Percentiles rank a stretch among this genome's conserved stretches.
Conservation (phyloP, 1,140 invertebrate species). For the Lysiphlebus fabarum region DNA sequence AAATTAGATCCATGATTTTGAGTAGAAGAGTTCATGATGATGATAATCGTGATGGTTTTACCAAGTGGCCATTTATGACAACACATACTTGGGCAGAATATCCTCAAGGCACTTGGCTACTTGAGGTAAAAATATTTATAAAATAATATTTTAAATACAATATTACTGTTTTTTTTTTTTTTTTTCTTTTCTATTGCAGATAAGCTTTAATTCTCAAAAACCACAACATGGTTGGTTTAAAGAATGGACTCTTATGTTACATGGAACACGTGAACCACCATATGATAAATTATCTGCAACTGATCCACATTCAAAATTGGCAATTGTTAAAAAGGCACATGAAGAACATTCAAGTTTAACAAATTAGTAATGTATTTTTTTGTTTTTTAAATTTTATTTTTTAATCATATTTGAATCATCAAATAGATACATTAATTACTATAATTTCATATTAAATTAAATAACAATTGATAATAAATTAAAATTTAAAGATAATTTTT, state of each 20-base stretch:
- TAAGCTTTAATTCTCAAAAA: conserved; percentile 71
- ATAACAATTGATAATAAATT: no score
- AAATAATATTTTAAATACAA: background rate
- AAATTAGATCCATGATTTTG: conserved; percentile 98
- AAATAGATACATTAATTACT: no score
- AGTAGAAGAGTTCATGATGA: conserved; percentile 94
- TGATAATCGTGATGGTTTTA: conserved; percentile 94
- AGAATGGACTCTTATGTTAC: conserved; percentile 96
- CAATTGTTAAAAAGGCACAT: conserved; percentile 95
- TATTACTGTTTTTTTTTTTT: background rate
- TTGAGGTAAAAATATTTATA: conserved; percentile 69
- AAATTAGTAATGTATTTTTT: no score
- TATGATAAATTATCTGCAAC: conserved; percentile 82
- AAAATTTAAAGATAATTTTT: no score
- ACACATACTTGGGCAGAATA: conserved; percentile 99
- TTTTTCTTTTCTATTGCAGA: conserved; percentile 55
- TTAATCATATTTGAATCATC: no score
- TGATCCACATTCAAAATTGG: conserved; percentile 90
- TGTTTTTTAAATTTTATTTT: no score
- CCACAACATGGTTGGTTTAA: conserved; percentile 82
- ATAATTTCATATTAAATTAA: no score
- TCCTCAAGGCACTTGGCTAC: conserved; percentile 88
- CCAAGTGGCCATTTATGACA: conserved; percentile 99
- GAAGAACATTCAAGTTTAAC: conserved; percentile 63
- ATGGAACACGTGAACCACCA: conserved; percentile 92